A percentile compares a stretch with the other conserved stretches of the same genome.
Conservation (phyloP, 2,888 invertebrate species). For the Saturnia japonica region DNA sequence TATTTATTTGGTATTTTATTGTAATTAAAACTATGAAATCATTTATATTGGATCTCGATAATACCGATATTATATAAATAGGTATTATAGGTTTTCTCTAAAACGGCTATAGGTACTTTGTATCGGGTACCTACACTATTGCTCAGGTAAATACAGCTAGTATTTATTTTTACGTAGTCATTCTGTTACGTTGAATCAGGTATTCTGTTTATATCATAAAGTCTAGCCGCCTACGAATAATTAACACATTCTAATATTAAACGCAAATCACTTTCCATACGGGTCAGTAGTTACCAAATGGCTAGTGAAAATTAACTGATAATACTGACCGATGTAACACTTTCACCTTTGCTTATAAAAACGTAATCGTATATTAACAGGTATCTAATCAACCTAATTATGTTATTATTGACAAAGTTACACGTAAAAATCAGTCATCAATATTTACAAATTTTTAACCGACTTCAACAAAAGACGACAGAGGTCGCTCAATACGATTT, state of each 20-base stretch:
- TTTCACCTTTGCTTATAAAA: slow-evolving; percentile 19
- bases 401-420: background rate
- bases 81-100: too few relatives aligned
- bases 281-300: slow-evolving; percentile 17
- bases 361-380: slow-evolving; percentile 1
- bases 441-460: background rate
- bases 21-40: too few relatives aligned
- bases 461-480: too few relatives aligned
- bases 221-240: slow-evolving; percentile 14
- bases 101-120: too few relatives aligned
- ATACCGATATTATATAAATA: too few relatives aligned
- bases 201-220: background rate
- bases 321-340: slow-evolving; percentile 16
- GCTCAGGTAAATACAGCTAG: background rate
- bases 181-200: background rate
- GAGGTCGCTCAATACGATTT: background rate
- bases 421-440: background rate
- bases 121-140: too few relatives aligned
- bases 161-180: background rate
- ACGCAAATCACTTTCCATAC: slow-evolving; percentile 14
- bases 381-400: slow-evolving; percentile 1
- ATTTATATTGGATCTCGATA: too few relatives aligned
- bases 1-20: too few relatives aligned
- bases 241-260: slow-evolving; percentile 19
- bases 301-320: slow-evolving; percentile 21